phyloP scores from a whole-genome alignment of 2,113 vertebrate genomes.

The Leucosticte australis region DNA sequence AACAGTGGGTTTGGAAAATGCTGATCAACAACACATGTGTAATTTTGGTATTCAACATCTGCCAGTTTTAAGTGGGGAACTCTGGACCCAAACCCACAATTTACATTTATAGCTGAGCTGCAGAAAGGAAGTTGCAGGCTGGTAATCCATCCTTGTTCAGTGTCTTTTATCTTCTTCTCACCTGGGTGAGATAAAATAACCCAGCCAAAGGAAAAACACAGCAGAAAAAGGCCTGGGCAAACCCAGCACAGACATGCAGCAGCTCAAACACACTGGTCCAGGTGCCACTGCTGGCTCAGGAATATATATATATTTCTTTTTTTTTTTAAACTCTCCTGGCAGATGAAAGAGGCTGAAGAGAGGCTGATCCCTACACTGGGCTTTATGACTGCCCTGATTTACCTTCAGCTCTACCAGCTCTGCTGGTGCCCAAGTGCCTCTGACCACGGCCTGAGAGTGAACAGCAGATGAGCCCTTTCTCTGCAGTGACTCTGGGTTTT shows the following conservation, averaged over 20 bases:
- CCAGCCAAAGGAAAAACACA: accelerated
- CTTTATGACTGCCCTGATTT: background rate
- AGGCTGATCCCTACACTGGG: background rate
- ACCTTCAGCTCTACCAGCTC: background rate
- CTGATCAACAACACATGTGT: background rate
- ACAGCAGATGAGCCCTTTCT: accelerated
- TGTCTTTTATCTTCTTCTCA: background rate
- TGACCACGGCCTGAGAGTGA: accelerated
- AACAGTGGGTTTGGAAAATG: background rate
- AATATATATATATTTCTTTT: background rate
- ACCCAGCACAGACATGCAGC: background rate
- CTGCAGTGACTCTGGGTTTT: background rate
- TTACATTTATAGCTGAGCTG: background rate
- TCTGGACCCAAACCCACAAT: background rate
- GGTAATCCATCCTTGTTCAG: background rate
- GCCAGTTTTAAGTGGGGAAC: background rate
- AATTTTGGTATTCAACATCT: background rate
- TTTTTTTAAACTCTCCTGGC: background rate
- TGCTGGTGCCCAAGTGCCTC: background rate
- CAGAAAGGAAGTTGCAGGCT: background rate
- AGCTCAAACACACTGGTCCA: background rate
- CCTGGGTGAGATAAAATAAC: background rate
- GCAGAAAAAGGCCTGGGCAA: background rate
- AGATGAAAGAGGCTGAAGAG: background rate
- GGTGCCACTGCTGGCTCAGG: background rate